phyloP scores from a whole-genome alignment of 2,888 invertebrate species.

The Rhamnusium bicolor region DNA sequence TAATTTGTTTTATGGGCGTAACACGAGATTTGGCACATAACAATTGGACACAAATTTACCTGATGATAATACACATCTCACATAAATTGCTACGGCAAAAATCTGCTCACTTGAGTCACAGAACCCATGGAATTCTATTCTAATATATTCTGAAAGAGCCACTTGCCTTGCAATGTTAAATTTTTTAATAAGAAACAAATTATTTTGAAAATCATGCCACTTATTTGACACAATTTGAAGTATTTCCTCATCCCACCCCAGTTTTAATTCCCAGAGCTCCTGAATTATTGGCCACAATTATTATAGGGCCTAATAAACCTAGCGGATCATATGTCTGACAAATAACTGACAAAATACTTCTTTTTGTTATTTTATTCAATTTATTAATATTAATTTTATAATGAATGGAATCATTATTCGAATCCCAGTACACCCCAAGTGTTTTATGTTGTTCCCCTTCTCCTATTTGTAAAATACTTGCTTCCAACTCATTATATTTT shows the following conservation, averaged over 20 bases:
- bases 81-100: background rate
- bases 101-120: background rate
- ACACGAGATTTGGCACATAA: background rate
- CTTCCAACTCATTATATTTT: slow-evolving; percentile 8
- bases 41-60: background rate
- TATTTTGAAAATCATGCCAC: background rate
- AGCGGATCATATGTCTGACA: slow-evolving; percentile 27
- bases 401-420: slow-evolving; percentile 3
- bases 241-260: slow-evolving; percentile 24
- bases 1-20: background rate
- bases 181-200: background rate
- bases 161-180: background rate
- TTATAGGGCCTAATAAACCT: slow-evolving; percentile 21
- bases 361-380: background rate
- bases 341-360: slow-evolving; percentile 16
- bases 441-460: slow-evolving; percentile 1
- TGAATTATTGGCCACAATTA: slow-evolving; percentile 24
- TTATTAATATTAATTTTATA: background rate
- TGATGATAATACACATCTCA: background rate
- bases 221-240: background rate
- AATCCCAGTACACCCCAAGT: slow-evolving; percentile 11
- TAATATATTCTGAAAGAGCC: background rate
- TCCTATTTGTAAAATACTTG: slow-evolving; percentile 30
- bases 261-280: slow-evolving; percentile 20
- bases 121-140: background rate